These are phyloP conservation scores for Acanthosepion lycidas DNA, from an alignment of 2,888 invertebrate species.

Conservation along the genomic window DNA sequence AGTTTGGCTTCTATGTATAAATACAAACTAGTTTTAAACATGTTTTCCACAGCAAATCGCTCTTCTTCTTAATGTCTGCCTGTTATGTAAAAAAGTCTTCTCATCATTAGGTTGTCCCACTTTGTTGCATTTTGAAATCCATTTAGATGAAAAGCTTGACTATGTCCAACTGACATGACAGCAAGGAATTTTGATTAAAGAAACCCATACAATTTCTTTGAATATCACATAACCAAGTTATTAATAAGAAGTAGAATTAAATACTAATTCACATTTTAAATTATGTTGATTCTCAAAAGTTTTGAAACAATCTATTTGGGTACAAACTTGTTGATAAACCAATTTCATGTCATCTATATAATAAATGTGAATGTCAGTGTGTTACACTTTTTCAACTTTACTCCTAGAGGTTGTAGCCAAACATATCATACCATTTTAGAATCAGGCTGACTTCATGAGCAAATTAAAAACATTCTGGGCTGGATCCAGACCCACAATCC, in stretches of 20 bases:
- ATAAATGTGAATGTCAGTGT: too few relatives aligned
- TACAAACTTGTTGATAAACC: background rate
- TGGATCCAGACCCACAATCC: too few relatives aligned
- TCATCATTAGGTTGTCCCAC: background rate
- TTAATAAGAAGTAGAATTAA: background rate
- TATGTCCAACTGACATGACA: too few relatives aligned
- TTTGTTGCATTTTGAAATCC: background rate
- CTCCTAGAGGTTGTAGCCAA: too few relatives aligned
- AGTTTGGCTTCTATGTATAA: too few relatives aligned
- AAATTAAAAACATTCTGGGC: too few relatives aligned
- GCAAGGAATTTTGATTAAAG: background rate
- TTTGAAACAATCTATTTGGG: background rate
- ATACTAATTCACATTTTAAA: background rate
- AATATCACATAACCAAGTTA: background rate
- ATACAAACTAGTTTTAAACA: too few relatives aligned
- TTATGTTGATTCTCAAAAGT: background rate
- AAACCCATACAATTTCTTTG: background rate
- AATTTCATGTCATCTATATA: background rate
- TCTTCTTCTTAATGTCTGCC: background rate
- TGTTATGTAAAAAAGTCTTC: background rate
- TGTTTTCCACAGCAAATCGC: background rate
- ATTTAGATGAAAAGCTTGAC: background rate
- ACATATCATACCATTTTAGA: too few relatives aligned
- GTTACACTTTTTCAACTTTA: too few relatives aligned
- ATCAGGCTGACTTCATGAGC: too few relatives aligned